These are phyloP conservation scores for Lagorchestes hirsutus DNA, from an alignment of 2,797 vertebrate species.

Conservation along the genomic window DNA sequence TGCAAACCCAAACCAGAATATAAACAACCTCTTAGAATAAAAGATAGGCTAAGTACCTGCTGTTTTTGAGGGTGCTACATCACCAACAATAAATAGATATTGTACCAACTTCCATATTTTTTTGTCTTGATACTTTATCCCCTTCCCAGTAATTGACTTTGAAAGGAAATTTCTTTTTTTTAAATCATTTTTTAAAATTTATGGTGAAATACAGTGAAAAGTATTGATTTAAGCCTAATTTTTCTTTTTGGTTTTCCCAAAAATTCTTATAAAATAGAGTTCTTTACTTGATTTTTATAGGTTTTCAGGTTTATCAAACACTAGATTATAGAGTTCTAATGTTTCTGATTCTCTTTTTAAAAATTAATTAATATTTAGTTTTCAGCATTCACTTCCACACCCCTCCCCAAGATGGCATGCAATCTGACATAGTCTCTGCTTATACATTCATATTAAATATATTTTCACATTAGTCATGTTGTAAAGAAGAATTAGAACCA, in stretches of 20 bases:
- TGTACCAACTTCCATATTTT: not conserved
- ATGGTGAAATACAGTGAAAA: not conserved
- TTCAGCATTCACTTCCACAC: too few species aligned
- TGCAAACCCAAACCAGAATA: slow-evolving; percentile 4
- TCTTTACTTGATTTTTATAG: not conserved
- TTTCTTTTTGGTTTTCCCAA: not conserved
- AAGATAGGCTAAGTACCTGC: not conserved
- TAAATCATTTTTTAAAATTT: not conserved
- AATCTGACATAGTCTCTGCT: too few species aligned
- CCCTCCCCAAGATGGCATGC: too few species aligned
- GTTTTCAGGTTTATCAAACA: not conserved
- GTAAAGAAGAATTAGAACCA: too few species aligned
- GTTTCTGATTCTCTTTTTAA: not conserved
- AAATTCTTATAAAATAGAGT: not conserved
- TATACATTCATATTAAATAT: too few species aligned
- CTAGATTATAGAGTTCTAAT: not conserved
- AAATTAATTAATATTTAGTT: too few species aligned
- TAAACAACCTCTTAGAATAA: slow-evolving; percentile 37
- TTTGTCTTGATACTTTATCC: too few species aligned
- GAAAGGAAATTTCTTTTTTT: not conserved
- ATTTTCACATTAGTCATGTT: too few species aligned
- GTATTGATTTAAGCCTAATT: not conserved
- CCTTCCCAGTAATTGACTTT: not conserved
- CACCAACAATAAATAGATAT: slow-evolving; percentile 9
- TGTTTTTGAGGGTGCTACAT: slow-evolving; percentile 19